Base-by-base conservation (phyloP, 2,113 vertebrate species). In the Pterophyllum scalare region DNA sequence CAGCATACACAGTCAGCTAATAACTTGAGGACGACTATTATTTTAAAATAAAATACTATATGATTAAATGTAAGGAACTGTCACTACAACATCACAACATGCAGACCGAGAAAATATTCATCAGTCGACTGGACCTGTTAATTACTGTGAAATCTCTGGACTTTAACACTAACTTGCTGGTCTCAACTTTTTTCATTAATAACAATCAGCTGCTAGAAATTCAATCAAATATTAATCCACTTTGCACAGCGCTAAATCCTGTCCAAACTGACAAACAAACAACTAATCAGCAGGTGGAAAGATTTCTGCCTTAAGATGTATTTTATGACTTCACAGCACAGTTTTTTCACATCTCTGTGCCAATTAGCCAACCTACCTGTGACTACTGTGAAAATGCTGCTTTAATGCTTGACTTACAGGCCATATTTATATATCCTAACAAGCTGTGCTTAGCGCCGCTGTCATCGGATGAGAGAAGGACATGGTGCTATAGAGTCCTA, bases 331-430 rank as follows among this genome's bases (percentile, higher is more conserved):
- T 86, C 20, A 31, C 64, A 20, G 46, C 61, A 61, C 40, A 60
- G 64, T 87, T 56, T 80, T 80, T 78, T 58, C 57, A 72, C 54
- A 88, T 62, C 82, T 79, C 35, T 3, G 20, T 85, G 83, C 79
- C 59, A 90, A 90, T 92, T 87, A 91, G 86, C 79, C 2, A 74
- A 43, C 75, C 54, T 49, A 62, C 85, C 81, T 28, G 81, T 26
- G 74, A 79, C 80, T 77, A 88, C 86, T 91, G 84, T 90, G 77
- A 19, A 82, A 90, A 88, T 59, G 77, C 65, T 64, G 80, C 80
- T 83, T 86, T 84, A 89, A 88, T 72, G 38, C 64, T 72, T 6
- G 81, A 81, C 83, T 92, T 90, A 85, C 40, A 72, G 88, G 72
- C 61, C 78, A 54, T n/a, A n/a, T n/a, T n/a, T n/a, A n/a, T n/a